Evolutionary conservation across 2,797 vertebrate genomes (phyloP).

Genomic region (Acestrorhynchus altus): DNA sequence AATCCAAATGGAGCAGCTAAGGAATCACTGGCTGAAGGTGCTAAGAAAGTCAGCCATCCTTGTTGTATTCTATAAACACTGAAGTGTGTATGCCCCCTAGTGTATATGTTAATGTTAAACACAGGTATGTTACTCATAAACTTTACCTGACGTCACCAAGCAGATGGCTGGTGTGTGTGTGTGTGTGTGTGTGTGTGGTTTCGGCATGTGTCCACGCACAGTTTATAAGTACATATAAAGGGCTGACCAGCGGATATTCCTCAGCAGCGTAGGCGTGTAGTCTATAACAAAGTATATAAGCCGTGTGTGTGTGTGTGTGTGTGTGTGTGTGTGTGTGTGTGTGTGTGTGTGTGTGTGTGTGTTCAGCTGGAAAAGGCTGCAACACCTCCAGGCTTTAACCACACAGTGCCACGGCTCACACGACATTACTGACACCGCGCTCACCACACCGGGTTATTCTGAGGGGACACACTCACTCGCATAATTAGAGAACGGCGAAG

Average conservation of each 20-base stretch:
- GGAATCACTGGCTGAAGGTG: too few species aligned
- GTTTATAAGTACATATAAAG: too few species aligned
- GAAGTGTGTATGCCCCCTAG: too few species aligned
- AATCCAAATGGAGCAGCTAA: too few species aligned
- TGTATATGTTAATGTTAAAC: too few species aligned
- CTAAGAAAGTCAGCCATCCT: background rate
- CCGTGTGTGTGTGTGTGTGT: background rate
- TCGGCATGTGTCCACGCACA: too few species aligned
- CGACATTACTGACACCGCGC: background rate
- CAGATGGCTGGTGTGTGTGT: too few species aligned
- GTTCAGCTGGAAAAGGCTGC: background rate
- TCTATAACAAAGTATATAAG: background rate
- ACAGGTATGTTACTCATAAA: too few species aligned
- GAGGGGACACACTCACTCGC: background rate
- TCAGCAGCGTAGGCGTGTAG: background rate
- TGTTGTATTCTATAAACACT: too few species aligned
- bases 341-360: background rate
- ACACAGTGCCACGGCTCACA: background rate
- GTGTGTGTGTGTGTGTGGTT: too few species aligned
- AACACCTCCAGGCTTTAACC: conserved; percentile 14
- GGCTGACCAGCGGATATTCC: background rate
- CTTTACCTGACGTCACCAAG: too few species aligned
- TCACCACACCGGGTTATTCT: conserved; percentile 16
- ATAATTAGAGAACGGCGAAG: conserved; percentile 26
- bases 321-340: background rate